phyloP scores from a whole-genome alignment of 1,140 invertebrate species.

The Anoplophora glabripennis region DNA sequence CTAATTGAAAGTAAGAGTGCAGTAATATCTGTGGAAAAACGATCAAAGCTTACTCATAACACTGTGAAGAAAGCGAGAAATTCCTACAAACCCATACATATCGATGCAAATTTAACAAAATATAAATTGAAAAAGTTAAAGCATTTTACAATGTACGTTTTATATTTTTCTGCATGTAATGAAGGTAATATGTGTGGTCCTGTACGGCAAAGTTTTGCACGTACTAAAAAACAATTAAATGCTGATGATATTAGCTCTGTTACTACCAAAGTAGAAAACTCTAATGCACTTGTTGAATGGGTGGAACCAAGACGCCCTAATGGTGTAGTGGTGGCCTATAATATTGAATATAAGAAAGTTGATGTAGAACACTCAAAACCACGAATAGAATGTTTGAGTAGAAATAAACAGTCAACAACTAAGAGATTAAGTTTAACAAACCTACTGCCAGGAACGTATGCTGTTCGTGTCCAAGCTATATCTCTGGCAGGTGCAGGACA shows the following conservation, averaged over 20 bases:
- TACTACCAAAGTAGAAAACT: constrained; percentile 42
- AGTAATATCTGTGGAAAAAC: neutral
- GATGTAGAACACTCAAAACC: constrained; percentile 20
- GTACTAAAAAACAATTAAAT: constrained; percentile 42
- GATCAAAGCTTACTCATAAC: too few relatives aligned
- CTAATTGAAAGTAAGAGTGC: neutral
- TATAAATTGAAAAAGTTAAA: constrained; percentile 46
- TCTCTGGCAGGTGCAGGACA: constrained; percentile 56
- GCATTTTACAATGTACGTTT: constrained; percentile 53
- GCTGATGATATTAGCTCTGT: constrained; percentile 47
- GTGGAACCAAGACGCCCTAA: constrained; percentile 59
- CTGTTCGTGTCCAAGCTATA: constrained; percentile 58
- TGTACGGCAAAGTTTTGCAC: constrained; percentile 34
- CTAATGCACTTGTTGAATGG: constrained; percentile 56
- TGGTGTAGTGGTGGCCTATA: constrained; percentile 61
- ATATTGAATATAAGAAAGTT: constrained; percentile 54
- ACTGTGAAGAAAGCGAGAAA: too few relatives aligned
- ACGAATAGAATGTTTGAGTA: constrained; percentile 18
- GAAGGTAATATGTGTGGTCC: constrained; percentile 39
- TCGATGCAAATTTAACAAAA: constrained; percentile 28
- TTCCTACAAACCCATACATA: too few relatives aligned
- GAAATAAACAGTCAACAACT: constrained; percentile 1
- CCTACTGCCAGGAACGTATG: constrained; percentile 63
- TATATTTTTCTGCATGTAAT: constrained; percentile 55
- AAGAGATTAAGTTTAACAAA: constrained; percentile 32